Evolutionary conservation across 2,113 vertebrate genomes (phyloP), one percentile per base, ranked within the genome.

Genomic region (Calidris pygmaea): DNA sequence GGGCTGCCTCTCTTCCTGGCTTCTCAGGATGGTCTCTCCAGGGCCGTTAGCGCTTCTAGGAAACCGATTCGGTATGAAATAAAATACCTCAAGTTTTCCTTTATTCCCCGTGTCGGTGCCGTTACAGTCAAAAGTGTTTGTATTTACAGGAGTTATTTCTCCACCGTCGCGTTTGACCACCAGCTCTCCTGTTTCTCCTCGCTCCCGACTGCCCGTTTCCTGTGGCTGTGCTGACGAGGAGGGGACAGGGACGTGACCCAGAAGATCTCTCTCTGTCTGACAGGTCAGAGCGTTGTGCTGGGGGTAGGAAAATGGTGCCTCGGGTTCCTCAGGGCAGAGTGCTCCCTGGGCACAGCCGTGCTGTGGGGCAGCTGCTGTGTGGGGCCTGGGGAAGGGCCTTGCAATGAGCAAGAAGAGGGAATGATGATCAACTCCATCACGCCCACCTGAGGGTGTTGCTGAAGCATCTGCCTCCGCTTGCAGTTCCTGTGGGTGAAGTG

Each of bases 241-340:
- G 41, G 4, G 8, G 62, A 39, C 4, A 24, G 0, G 2, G 35
- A 21, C 2, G 14, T 55, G 45, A 29, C 16, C 30, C n/a, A 37
- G 53, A 7, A 2, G 34, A 26, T 66, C 17, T 16, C 53, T 48
- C 14, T 48, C 14, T n/a, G 12, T 27, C 30, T 27, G 71, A 30
- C 10, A 27, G 76, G 27, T 45, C 8, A 12, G 52, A 60, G 35
- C 3, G 0, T 23, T 23, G 50, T 62, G 73, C 30, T 24, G 32
- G 55, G 18, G 17, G 5, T 11, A 32, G 10, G 39, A 41, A 41
- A 12, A 41, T 48, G 20, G 21, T 5, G 37, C 17, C 35, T 52
- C 3, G 3, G n/a, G n/a, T 39, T 72, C 47, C 41, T 37, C 39
- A 19, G 56, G 22, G 45, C 27, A 18, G 32, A 29, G 47, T 3